phyloP scores from a whole-genome alignment of 92 coral and sea anemone genomes.

The Epizoanthus stellaris region DNA sequence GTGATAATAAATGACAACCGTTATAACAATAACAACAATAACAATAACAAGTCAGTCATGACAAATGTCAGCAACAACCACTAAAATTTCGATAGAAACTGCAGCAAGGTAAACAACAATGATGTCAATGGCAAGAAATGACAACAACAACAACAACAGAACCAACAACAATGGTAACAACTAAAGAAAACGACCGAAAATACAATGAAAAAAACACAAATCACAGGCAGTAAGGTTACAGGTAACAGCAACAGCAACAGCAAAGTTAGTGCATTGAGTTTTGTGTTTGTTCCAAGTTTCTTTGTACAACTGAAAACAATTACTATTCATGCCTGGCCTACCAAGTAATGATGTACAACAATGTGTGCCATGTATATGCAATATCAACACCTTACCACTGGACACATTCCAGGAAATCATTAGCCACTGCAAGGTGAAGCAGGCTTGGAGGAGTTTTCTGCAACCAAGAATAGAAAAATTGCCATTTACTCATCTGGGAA shows the following conservation, averaged over 20 bases:
- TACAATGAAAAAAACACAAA: no score
- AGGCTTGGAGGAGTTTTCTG: conserved; percentile 86
- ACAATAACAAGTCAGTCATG: neutral
- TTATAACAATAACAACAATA: neutral
- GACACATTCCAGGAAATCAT: conserved; percentile 91
- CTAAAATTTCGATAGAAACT: neutral
- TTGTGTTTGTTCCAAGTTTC: no score
- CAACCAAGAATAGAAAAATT: neutral
- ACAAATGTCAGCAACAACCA: neutral
- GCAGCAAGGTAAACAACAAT: no score
- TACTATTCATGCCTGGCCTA: neutral
- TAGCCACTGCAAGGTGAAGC: conserved; percentile 89
- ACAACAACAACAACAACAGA: no score
- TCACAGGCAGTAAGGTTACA: no score
- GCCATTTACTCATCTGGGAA: no score
- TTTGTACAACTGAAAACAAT: neutral
- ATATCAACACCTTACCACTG: conserved; percentile 65
- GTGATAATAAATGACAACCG: no score
- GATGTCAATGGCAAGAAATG: no score
- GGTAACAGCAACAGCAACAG: no score
- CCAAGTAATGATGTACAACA: neutral
- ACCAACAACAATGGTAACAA: no score
- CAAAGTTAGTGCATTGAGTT: neutral
- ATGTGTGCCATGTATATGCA: neutral
- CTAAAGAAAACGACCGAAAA: no score